Evolutionary conservation across 2,113 vertebrate genomes (phyloP), one percentile per base, ranked within the genome.

Genomic region (Osmerus eperlanus): DNA sequence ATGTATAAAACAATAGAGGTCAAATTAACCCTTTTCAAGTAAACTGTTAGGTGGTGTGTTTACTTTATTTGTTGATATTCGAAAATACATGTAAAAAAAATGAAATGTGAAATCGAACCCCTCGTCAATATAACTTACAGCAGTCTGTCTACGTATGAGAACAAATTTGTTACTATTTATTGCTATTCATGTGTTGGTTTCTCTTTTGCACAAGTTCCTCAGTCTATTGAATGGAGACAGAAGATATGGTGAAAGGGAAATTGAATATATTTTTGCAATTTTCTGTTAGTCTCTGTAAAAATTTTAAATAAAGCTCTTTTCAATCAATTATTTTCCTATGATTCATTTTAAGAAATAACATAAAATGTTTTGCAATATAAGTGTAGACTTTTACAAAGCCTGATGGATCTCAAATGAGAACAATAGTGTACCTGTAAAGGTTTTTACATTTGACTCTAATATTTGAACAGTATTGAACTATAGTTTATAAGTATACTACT

Each of bases 201-300:
- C 41, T 65, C 77, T 77, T 82, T 70, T 83, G 76, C 71, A 72
- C 70, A 56, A 68, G 78, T 76, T 70, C 13, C 60, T 81, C 51
- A 25, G 74, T 83, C 65, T 82, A 78, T 75, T 79, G 69, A 83
- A 77, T 74, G 69, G 69, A 71, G 83, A 84, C 71, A 73, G 47
- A 67, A 68, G 78, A 64, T 74, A 79, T 16, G 73, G 76, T 78
- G 77, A 87, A 89, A 86, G 84, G 84, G 84, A 86, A 84, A 83
- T 71, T 47, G 67, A 78, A 84, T 83, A 82, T 86, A 86, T 87
- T 87, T 87, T 89, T 87, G 78, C 83, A 85, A 79, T 81, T 81
- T 83, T 72, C 62, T 63, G 82, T 79, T 78, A 64, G 63, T 75
- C 82, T 86, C 79, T 87, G 66, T 86, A 73, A 80, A 77, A 59